Base-by-base conservation (phyloP, 2,888 invertebrate genomes). In the Drosophila crucigera region DNA sequence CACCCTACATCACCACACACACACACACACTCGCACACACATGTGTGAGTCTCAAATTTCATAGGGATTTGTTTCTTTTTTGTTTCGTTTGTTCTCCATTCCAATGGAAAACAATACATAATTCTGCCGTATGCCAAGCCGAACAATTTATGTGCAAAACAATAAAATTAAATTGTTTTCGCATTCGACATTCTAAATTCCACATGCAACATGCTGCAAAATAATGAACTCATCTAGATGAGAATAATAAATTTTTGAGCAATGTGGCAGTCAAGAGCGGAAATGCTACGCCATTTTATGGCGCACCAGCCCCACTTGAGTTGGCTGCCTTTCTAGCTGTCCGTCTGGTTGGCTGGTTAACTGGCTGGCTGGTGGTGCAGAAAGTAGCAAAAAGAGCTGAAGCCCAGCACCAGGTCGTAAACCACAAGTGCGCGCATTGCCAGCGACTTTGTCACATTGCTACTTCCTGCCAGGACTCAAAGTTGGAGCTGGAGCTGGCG, bases 131-230 rank as follows among this genome's bases (percentile, higher is more conserved):
- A 78, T 63, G 55, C 64, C 49, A 63, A 67, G 61, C 28, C 37
- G 39, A 53, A 58, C 73, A 88, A 90, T 92, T 92, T 91, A 92
- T 92, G 91, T 72, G 84, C 78, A 91, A 91, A 91, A 84, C 90
- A 92, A 91, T 92, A 92, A 92, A 92, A 91, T 91, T 91, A 92
- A 92, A 92, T 92, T 91, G 92, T 92, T 91, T 91, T 87, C 84
- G 80, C 89, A 91, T 91, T 91, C 89, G 76, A 75, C 84, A 71
- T 61, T 70, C 60, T 41, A 60, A 58, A 63, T 63, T 39, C 81
- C 73, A 39, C 70, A 69, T 68, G 58, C 58, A 68, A 69, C 68
- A 59, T 68, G 87, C 75, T 81, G 78, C 74, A 78, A 84, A 89
- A 91, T 91, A 91, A 91, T 91, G 89, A 91, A 91, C 91, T 91